A percentile compares a stretch with the other conserved stretches of the same genome.
Conservation (phyloP, 2,797 vertebrate genomes). For the Cirrhinus mrigala region DNA sequence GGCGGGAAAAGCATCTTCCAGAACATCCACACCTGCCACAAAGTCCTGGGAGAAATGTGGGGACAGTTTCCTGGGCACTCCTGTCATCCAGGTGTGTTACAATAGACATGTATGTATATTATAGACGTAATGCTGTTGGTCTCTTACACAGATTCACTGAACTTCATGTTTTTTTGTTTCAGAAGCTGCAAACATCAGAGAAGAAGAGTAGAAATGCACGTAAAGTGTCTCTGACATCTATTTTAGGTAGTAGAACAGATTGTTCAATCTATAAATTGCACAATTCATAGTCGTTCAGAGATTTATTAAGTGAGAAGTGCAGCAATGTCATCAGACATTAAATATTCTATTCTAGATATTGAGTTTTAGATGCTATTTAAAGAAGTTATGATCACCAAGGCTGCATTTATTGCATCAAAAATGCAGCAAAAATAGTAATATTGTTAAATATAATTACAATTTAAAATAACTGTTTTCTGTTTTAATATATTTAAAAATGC, state of each 20-base stretch:
- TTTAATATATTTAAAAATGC: too few species aligned
- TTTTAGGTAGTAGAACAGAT: slow-evolving; percentile 67
- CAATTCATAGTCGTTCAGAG: neutral
- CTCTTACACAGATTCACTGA: neutral
- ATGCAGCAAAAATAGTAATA: too few species aligned
- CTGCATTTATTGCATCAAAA: neutral
- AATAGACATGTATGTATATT: too few species aligned
- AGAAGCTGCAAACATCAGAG: slow-evolving; percentile 72
- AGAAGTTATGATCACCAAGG: neutral
- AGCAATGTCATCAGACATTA: neutral
- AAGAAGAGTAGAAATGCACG: slow-evolving; percentile 70
- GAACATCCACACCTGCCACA: slow-evolving; percentile 69
- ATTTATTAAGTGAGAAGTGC: neutral
- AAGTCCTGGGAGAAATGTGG: slow-evolving; percentile 86
- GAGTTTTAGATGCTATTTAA: too few species aligned
- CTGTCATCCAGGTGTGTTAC: slow-evolving; percentile 66
- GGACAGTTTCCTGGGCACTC: slow-evolving; percentile 82
- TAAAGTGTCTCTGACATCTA: slow-evolving; percentile 66
- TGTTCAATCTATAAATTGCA: neutral
- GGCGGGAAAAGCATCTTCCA: slow-evolving; percentile 57
- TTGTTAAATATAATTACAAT: too few species aligned
- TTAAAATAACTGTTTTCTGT: too few species aligned
- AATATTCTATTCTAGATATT: neutral
- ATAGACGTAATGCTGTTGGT: neutral
- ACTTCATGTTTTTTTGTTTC: slow-evolving; percentile 46